A percentile compares a stretch with the other conserved stretches of the same genome.
These are phyloP conservation scores for Penaeus monodon DNA, from an alignment of 2,888 invertebrate species.

Conservation along the genomic window DNA sequence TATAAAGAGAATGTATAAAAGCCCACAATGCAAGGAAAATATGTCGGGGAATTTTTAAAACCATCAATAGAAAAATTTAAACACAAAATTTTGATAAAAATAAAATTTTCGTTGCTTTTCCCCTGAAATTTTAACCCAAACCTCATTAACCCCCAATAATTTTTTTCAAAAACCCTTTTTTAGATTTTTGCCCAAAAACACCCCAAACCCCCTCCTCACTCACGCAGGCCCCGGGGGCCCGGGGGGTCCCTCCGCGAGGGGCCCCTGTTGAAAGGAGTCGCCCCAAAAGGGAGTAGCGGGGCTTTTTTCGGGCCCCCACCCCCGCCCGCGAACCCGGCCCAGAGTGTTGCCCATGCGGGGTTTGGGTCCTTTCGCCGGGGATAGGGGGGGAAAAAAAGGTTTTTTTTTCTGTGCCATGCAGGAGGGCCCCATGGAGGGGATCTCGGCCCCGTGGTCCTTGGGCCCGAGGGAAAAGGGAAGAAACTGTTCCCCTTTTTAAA, in stretches of 20 bases:
- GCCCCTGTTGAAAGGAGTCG: conserved; percentile 92
- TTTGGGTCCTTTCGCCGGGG: conserved; percentile 66
- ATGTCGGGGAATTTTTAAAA: not conserved
- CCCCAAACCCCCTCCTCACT: not conserved
- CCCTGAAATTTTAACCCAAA: no score
- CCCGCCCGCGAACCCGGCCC: conserved; percentile 89
- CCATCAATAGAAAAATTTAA: not conserved
- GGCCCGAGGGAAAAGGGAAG: conserved; percentile 61
- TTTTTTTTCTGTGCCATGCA: conserved; percentile 67
- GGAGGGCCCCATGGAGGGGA: conserved; percentile 67
- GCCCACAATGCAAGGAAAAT: not conserved
- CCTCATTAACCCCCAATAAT: no score
- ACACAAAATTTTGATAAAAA: not conserved
- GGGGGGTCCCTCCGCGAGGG: conserved; percentile 91
- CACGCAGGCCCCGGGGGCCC: conserved; percentile 72
- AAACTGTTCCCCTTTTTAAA: no score
- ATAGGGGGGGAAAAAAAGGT: conserved; percentile 67
- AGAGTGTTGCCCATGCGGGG: conserved; percentile 78
- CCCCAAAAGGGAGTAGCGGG: conserved; percentile 92
- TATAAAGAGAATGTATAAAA: not conserved
- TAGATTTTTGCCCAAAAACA: no score
- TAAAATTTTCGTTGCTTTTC: not conserved
- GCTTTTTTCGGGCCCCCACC: conserved; percentile 85
- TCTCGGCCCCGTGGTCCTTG: conserved; percentile 67
- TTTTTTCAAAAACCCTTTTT: no score